phyloP scores from a whole-genome alignment of 2,888 invertebrate genomes.

The Oxyteleia sp. region DNA sequence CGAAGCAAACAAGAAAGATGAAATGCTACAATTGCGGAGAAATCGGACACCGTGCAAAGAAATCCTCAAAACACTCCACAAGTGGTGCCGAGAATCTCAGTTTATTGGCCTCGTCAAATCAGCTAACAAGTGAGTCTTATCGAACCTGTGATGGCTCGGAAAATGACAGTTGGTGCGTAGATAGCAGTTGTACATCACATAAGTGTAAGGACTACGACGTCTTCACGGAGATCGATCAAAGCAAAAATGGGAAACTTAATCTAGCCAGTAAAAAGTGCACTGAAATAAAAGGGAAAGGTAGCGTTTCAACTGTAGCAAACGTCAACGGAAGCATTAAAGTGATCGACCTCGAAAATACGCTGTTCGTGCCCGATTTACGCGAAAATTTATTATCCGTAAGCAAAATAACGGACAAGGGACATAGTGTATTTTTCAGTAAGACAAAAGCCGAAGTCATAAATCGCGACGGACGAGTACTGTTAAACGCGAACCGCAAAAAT shows the following conservation, averaged over 20 bases:
- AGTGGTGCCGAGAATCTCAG: neutral
- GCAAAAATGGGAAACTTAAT: slow-evolving; percentile 17
- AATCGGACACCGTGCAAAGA: slow-evolving; percentile 42
- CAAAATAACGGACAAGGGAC: slow-evolving; percentile 45
- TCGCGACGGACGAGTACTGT: slow-evolving; percentile 15
- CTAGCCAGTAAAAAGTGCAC: slow-evolving; percentile 49
- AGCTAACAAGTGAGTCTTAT: too few species aligned
- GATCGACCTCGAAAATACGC: slow-evolving; percentile 5
- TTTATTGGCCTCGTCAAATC: neutral
- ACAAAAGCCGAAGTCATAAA: slow-evolving; percentile 45
- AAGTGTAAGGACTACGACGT: slow-evolving; percentile 44
- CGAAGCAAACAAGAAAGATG: slow-evolving; percentile 15
- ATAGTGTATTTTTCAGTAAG: slow-evolving; percentile 47
- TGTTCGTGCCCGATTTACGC: slow-evolving; percentile 27
- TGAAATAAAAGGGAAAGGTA: slow-evolving; percentile 49
- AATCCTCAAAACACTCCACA: neutral
- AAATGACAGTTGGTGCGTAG: slow-evolving; percentile 56
- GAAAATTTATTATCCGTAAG: slow-evolving; percentile 41
- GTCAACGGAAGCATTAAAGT: slow-evolving; percentile 7
- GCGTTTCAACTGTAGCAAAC: neutral
- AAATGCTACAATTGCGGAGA: slow-evolving; percentile 31
- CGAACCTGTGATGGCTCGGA: too few species aligned
- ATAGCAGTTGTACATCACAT: slow-evolving; percentile 68
- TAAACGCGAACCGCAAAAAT: slow-evolving; percentile 28
- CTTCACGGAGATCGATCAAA: slow-evolving; percentile 33